phyloP scores from a whole-genome alignment of 2,888 invertebrate species.

The Xanthia togata region DNA sequence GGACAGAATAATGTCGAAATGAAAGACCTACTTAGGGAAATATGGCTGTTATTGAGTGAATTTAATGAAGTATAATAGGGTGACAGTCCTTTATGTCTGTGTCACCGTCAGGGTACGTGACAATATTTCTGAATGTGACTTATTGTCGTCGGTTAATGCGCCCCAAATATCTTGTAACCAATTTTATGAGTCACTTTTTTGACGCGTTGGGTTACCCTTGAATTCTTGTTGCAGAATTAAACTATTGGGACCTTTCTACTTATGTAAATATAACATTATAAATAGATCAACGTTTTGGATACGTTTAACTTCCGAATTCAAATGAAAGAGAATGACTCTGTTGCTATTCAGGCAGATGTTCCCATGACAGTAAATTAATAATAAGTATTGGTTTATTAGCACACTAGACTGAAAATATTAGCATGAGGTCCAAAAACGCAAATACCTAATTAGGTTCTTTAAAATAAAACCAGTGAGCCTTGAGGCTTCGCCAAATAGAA shows the following conservation, averaged over 20 bases:
- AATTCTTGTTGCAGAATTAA: slow-evolving; percentile 31
- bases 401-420: too few relatives aligned
- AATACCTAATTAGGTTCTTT: not conserved
- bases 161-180: slow-evolving; percentile 66
- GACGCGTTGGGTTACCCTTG: slow-evolving; percentile 25
- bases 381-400: not conserved
- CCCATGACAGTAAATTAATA: not conserved
- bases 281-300: slow-evolving; percentile 6
- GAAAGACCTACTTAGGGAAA: slow-evolving; percentile 86
- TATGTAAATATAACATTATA: slow-evolving; percentile 22
- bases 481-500: too few relatives aligned
- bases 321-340: slow-evolving; percentile 7
- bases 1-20: slow-evolving; percentile 69
- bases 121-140: slow-evolving; percentile 79
- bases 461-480: too few relatives aligned
- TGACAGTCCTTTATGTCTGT: slow-evolving; percentile 78
- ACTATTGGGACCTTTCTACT: slow-evolving; percentile 16
- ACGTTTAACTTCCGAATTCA: slow-evolving; percentile 25
- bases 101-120: slow-evolving; percentile 77
- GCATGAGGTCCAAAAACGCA: too few relatives aligned
- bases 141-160: slow-evolving; percentile 72
- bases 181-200: slow-evolving; percentile 64
- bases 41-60: slow-evolving; percentile 85
- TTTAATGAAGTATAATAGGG: slow-evolving; percentile 86
- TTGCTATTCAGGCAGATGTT: slow-evolving; percentile 8